Evolutionary conservation across 2,113 vertebrate species (phyloP), one percentile per base, ranked within the genome.

Genomic region (Paramormyrops kingsleyae): DNA sequence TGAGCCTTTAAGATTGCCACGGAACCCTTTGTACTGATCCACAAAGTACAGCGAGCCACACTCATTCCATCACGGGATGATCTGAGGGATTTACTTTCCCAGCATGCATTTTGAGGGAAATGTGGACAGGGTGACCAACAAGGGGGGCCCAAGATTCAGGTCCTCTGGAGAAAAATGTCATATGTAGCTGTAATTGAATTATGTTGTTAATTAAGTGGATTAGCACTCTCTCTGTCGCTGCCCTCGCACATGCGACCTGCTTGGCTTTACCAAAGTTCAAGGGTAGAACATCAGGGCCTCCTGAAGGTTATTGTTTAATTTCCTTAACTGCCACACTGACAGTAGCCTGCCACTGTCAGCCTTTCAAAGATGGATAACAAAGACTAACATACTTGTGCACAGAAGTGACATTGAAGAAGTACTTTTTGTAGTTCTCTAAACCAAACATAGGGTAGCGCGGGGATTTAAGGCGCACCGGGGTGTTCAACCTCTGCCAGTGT

Each of bases 371-470:
- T 17, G 31, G n/a, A 27, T 27, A n/a, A 66, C 62, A 27, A 66
- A 21, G 53, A 56, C 53, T 56, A 56, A 21, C 98, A 21, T 97
- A 95, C 92, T 96, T 94, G 93, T 98, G 99, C 87, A 97, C 97
- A 0, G 98, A 96, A 92, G 96, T 92, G 83, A 99, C 97, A 88
- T 98, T 94, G 95, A 99, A 99, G 93, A 97, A 96, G 42, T 98
- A 99, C 0, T 95, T 91, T 92, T 97, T 97, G 90, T 96, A 97
- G 53, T 98, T 98, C 3, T 96, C 97, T 87, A 99, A 96, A 94
- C 99, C 98, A 90, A 98, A 99, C 87, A 99, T 95, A 0, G 98
- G 97, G 47, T 96, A 98, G 46, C 97, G 97, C 0, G 99, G 98
- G 1, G 98, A 98, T 92, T 95, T 95, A 90, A 98, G 96, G 4